Evolutionary conservation across 1,140 invertebrate genomes (phyloP).

Genomic region (Coenobita brevimanus): DNA sequence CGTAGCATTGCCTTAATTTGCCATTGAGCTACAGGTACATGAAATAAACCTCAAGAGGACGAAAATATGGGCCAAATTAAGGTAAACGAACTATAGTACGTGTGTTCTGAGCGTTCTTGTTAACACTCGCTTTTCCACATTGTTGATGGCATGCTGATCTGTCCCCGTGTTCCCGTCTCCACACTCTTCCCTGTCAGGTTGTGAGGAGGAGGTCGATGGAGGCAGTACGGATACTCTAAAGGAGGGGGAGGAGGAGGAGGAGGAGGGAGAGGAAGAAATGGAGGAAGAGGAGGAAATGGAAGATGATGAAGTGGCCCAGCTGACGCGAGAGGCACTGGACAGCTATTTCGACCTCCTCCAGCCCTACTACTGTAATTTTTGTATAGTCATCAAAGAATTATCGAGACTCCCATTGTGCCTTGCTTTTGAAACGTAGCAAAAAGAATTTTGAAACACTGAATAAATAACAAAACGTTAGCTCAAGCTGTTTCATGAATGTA

Average conservation of each 20-base stretch:
- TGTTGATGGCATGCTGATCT: neutral
- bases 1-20: too few relatives aligned
- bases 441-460: too few relatives aligned
- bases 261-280: neutral
- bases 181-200: conserved; percentile 26
- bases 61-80: too few relatives aligned
- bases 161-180: conserved; percentile 8
- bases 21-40: too few relatives aligned
- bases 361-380: conserved; percentile 53
- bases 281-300: conserved; percentile 29
- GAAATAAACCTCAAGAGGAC: too few relatives aligned
- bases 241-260: neutral
- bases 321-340: conserved; percentile 18
- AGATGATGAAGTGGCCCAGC: conserved; percentile 25
- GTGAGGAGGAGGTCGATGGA: conserved; percentile 3
- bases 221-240: neutral
- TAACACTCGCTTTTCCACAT: neutral
- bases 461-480: too few relatives aligned
- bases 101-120: too few relatives aligned
- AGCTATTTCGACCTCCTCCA: conserved; percentile 28
- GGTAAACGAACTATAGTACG: too few relatives aligned
- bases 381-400: too few relatives aligned
- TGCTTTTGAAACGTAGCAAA: too few relatives aligned
- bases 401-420: too few relatives aligned
- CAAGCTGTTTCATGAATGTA: too few relatives aligned